Evolutionary conservation across 2,888 invertebrate genomes (phyloP).

Genomic region (Acheta domesticus): DNA sequence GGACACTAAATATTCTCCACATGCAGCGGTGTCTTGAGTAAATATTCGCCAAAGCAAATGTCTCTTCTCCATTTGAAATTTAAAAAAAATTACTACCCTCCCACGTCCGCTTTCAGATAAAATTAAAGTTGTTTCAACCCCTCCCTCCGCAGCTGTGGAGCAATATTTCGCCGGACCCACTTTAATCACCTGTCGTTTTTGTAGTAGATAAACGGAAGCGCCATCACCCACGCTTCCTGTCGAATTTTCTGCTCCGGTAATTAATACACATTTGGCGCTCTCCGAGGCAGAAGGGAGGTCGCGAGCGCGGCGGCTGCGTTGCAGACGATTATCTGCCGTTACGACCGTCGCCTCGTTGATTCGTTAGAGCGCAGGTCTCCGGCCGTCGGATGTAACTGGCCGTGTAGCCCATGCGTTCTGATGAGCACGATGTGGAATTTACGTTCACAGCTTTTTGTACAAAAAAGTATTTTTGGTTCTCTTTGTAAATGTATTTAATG

Average conservation of each 20-base stretch:
- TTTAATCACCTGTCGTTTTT: background rate
- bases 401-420: too few relatives aligned
- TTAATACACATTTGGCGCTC: background rate
- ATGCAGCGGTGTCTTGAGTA: too few relatives aligned
- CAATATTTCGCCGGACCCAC: background rate
- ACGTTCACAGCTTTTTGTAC: too few relatives aligned
- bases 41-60: background rate
- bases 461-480: too few relatives aligned
- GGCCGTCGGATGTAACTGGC: too few relatives aligned
- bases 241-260: background rate
- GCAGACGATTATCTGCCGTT: too few relatives aligned
- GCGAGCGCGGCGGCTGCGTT: background rate
- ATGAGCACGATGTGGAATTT: too few relatives aligned
- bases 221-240: background rate
- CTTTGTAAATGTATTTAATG: too few relatives aligned
- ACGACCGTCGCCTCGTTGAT: too few relatives aligned
- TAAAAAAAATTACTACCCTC: background rate
- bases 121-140: background rate
- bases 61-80: background rate
- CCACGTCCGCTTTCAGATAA: background rate
- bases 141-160: background rate
- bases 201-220: background rate
- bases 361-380: too few relatives aligned
- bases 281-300: background rate
- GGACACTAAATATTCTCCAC: too few relatives aligned